A percentile compares a stretch with the other conserved stretches of the same genome.
Conservation (phyloP, 2,113 vertebrate species). For the Megaceryle torquata region DNA sequence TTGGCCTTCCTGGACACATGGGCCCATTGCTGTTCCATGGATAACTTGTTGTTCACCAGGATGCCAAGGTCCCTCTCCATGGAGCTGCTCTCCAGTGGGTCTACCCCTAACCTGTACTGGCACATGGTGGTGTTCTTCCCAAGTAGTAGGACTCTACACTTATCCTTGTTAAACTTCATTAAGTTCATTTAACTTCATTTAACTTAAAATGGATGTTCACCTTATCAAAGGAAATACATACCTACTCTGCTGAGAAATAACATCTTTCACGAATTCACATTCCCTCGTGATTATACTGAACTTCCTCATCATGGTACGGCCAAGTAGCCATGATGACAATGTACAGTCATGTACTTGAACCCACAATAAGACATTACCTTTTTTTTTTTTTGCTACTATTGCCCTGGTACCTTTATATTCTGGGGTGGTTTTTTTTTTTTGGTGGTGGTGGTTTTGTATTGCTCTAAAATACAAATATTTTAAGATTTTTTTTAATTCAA, state of each 20-base stretch:
- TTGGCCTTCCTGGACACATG: too few relatives aligned
- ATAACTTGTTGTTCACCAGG: too few relatives aligned
- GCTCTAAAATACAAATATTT: neutral
- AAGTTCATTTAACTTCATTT: too few relatives aligned
- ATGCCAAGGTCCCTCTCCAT: too few relatives aligned
- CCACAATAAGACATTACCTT: neutral
- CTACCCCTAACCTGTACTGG: too few relatives aligned
- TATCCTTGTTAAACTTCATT: too few relatives aligned
- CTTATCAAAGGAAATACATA: neutral
- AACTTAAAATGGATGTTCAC: neutral
- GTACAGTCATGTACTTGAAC: neutral
- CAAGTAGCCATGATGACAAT: neutral
- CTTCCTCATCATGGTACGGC: neutral
- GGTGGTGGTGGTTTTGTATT: too few relatives aligned
- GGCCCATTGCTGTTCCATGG: too few relatives aligned
- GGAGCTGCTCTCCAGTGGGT: too few relatives aligned
- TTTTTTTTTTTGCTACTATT: neutral
- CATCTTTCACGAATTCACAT: neutral
- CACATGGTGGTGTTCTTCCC: too few relatives aligned
- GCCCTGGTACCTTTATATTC: neutral
- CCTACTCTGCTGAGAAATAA: neutral
- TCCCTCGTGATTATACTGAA: neutral
- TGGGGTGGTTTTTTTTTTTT: too few relatives aligned
- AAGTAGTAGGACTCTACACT: too few relatives aligned
- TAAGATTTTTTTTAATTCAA: neutral